Conservation (phyloP, 2,888 invertebrate species). For the Drosophila yooni region DNA sequence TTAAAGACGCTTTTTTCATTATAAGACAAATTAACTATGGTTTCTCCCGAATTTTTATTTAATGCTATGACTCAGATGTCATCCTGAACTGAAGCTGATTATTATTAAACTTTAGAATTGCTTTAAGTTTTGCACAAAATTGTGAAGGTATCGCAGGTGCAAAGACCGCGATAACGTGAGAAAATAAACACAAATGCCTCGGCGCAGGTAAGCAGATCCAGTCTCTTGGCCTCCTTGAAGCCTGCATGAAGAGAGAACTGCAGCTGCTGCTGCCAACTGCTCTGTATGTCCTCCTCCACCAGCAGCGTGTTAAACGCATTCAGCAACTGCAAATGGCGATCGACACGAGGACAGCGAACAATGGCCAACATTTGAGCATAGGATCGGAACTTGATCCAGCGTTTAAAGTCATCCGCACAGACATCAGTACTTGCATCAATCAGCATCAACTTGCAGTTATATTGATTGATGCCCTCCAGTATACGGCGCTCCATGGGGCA, state of each 20-base stretch:
- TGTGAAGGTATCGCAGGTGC: conserved; percentile 68
- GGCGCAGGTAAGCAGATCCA: conserved; percentile 50
- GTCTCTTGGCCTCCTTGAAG: conserved; percentile 51
- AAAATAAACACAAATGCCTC: conserved; percentile 74
- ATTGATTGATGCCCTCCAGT: conserved; percentile 58
- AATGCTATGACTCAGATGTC: background rate
- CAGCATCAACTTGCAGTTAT: conserved; percentile 71
- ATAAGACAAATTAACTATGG: background rate
- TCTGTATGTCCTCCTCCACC: conserved; percentile 58
- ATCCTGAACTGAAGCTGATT: background rate
- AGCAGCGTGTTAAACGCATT: conserved; percentile 55
- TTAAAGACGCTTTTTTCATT: background rate
- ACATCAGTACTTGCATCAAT: conserved; percentile 70
- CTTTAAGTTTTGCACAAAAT: conserved; percentile 52
- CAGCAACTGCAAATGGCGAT: conserved; percentile 60
- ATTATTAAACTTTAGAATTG: background rate
- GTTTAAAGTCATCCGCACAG: conserved; percentile 56
- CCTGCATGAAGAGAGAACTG: conserved; percentile 54
- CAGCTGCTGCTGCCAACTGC: conserved; percentile 75
- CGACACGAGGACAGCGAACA: conserved; percentile 66
- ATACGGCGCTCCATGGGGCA: conserved; percentile 62
- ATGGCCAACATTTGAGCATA: conserved; percentile 69
- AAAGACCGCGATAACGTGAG: conserved; percentile 63
- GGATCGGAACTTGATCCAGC: conserved; percentile 77
- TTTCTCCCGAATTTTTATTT: background rate